Evolutionary conservation across 2,888 invertebrate species (phyloP).

Genomic region (Ctenicera cuprea): DNA sequence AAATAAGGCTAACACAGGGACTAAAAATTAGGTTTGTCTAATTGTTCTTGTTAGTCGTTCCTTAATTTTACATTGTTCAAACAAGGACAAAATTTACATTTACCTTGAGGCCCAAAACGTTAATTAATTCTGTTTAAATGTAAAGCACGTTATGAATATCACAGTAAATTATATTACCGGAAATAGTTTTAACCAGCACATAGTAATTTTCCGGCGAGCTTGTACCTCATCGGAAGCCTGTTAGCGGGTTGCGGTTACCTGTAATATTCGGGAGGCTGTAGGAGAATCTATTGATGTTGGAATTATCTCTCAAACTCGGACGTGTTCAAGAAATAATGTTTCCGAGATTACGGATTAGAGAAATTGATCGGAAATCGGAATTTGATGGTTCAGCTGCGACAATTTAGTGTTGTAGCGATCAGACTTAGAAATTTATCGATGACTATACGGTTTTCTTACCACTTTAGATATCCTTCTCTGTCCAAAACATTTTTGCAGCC

Average conservation of each 20-base stretch:
- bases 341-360: not conserved
- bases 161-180: slow-evolving; percentile 13
- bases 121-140: no score
- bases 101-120: no score
- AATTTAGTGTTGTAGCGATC: not conserved
- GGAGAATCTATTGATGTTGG: not conserved
- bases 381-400: not conserved
- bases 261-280: not conserved
- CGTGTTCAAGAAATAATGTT: not conserved
- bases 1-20: no score
- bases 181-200: slow-evolving; percentile 11
- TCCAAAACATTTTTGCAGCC: no score
- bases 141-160: not conserved
- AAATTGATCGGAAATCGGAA: slow-evolving; percentile 8
- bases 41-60: no score
- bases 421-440: not conserved
- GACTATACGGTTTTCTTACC: not conserved
- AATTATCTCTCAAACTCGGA: slow-evolving; percentile 1
- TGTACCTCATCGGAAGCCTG: slow-evolving; percentile 20
- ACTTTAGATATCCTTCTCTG: no score
- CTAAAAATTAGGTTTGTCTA: no score
- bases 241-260: slow-evolving; percentile 23
- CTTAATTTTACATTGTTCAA: no score
- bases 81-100: no score
- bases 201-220: slow-evolving; percentile 2